A percentile compares a stretch with the other conserved stretches of the same genome.
phyloP scores from a whole-genome alignment of 1,140 invertebrate species.

The Drusus annulatus region DNA sequence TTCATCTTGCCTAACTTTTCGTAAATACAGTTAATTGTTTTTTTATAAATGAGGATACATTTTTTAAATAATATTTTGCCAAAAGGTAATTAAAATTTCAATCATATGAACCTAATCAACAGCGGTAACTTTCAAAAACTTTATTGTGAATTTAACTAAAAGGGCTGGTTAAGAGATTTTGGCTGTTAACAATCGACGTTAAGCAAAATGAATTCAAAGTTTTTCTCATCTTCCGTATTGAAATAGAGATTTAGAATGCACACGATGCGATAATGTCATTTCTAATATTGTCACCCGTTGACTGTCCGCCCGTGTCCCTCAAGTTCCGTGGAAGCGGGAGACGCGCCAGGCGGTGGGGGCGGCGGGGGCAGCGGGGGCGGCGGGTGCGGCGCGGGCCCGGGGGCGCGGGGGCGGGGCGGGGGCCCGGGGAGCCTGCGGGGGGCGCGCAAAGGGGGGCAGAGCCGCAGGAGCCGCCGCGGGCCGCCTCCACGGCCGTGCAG shows the following conservation, averaged over 20 bases:
- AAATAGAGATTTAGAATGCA: neutral
- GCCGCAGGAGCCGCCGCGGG: slow-evolving; percentile 48
- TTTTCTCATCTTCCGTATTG: neutral
- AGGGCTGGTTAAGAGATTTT: too few species aligned
- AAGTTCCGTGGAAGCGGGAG: slow-evolving; percentile 31
- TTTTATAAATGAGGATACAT: too few species aligned
- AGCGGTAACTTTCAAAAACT: too few species aligned
- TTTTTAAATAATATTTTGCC: too few species aligned
- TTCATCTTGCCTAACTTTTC: too few species aligned
- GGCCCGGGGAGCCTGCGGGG: slow-evolving; percentile 32
- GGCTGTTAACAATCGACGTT: too few species aligned
- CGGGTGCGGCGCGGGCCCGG: slow-evolving; percentile 27
- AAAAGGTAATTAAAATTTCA: too few species aligned
- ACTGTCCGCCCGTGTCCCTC: slow-evolving; percentile 50
- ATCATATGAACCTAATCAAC: too few species aligned
- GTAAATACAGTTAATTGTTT: too few species aligned
- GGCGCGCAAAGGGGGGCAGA: slow-evolving; percentile 16
- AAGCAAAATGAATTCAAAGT: too few species aligned
- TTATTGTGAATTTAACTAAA: too few species aligned
- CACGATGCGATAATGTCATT: neutral
- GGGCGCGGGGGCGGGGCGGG: neutral
- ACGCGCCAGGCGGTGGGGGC: neutral
- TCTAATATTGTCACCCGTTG: slow-evolving; percentile 39
- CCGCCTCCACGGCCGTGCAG: slow-evolving; percentile 68
- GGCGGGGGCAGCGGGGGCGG: neutral